Evolutionary conservation across 2,797 vertebrate species (phyloP).

Genomic region (Typhlichthys subterraneus): DNA sequence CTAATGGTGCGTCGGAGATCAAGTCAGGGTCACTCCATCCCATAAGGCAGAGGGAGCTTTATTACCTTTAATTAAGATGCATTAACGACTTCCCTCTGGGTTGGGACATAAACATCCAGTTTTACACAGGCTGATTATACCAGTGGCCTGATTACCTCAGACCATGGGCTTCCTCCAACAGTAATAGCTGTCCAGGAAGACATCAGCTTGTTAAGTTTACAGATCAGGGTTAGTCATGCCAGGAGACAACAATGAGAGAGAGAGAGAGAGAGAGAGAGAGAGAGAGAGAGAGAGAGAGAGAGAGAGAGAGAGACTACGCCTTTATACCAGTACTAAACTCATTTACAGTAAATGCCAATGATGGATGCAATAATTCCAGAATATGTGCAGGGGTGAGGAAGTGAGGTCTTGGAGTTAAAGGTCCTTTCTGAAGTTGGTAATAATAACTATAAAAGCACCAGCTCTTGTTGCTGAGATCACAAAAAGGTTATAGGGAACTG

Average conservation of each 20-base stretch:
- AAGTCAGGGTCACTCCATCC: conserved; percentile 62
- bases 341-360: conserved; percentile 38
- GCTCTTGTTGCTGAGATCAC: conserved; percentile 11
- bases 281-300: conserved; percentile 7
- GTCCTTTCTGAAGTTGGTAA: conserved; percentile 43
- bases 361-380: conserved; percentile 40
- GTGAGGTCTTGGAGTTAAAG: conserved; percentile 47
- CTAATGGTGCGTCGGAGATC: conserved; percentile 44
- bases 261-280: conserved; percentile 9
- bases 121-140: conserved; percentile 76
- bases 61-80: conserved; percentile 76
- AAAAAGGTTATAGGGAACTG: conserved; percentile 31
- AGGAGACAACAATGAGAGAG: conserved; percentile 36
- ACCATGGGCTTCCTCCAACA: conserved; percentile 61
- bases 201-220: conserved; percentile 76
- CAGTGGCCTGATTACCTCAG: conserved; percentile 73
- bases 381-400: conserved; percentile 41
- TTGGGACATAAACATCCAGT: conserved; percentile 74
- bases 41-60: conserved; percentile 60
- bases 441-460: conserved; percentile 15
- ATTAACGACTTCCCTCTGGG: conserved; percentile 78
- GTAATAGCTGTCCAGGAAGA: conserved; percentile 67
- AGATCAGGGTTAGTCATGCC: conserved; percentile 49
- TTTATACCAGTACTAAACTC: background rate
- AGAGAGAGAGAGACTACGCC: conserved; percentile 1